These are phyloP conservation scores for Drosophila auraria DNA, from an alignment of 1,140 invertebrate genomes.

Conservation along the genomic window DNA sequence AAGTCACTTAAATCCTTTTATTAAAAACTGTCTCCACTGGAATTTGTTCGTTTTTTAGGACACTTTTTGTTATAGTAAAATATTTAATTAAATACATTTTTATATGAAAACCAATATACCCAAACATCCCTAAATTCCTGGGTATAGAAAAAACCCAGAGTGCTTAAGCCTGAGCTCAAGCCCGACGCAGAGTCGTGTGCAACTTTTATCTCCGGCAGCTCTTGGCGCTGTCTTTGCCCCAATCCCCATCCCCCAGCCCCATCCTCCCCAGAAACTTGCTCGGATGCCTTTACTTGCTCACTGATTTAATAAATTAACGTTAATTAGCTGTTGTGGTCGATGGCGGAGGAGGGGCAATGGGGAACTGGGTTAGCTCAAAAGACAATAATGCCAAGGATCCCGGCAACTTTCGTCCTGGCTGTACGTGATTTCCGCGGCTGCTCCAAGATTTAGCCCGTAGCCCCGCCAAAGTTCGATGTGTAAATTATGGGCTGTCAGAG, in stretches of 20 bases:
- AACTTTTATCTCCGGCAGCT: slow-evolving; percentile 72
- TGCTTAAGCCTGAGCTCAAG: slow-evolving; percentile 49
- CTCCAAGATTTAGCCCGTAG: slow-evolving; percentile 61
- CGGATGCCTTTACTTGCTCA: slow-evolving; percentile 80
- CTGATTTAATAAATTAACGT: slow-evolving; percentile 85
- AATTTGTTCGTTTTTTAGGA: accelerated
- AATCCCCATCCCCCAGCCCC: not conserved
- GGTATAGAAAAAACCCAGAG: slow-evolving; percentile 37
- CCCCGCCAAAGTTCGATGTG: slow-evolving; percentile 58
- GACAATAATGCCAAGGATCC: slow-evolving; percentile 78
- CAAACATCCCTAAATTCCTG: too few species aligned
- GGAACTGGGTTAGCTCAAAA: slow-evolving; percentile 76
- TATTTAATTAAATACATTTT: not conserved
- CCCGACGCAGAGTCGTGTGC: slow-evolving; percentile 63
- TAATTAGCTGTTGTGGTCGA: slow-evolving; percentile 84
- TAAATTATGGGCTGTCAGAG: slow-evolving; percentile 70
- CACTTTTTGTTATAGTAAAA: accelerated
- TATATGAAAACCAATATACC: not conserved
- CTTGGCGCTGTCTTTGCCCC: slow-evolving; percentile 39
- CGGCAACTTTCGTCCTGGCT: slow-evolving; percentile 64
- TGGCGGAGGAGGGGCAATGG: slow-evolving; percentile 6
- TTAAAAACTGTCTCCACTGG: not conserved
- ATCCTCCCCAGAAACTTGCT: slow-evolving; percentile 23
- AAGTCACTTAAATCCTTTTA: too few species aligned
- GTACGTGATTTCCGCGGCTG: slow-evolving; percentile 74